Evolutionary conservation across 2,113 vertebrate species (phyloP), one percentile per base, ranked within the genome.

Genomic region (Cyanoramphus novaezelandiae): DNA sequence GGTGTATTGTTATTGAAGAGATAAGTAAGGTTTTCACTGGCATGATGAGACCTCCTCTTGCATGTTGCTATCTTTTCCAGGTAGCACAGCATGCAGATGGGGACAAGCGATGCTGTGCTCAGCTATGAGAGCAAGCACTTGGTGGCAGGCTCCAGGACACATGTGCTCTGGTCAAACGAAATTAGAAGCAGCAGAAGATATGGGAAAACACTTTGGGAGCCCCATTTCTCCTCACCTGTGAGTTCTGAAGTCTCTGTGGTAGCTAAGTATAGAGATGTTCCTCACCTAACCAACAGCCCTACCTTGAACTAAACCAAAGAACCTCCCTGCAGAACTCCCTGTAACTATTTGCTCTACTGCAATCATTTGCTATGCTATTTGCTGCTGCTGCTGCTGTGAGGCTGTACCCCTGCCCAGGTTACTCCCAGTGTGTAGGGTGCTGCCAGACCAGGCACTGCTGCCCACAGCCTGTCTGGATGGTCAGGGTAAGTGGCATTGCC

Each of bases 321-420:
- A 37, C 31, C 14, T 41, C 79, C 41, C n/a, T 1, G 4, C 31
- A 1, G 0, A 5, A 8, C 24, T 52, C 55, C 2, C 2, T 1
- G 20, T 69, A 37, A 0, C 39, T 35, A 7, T 46, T 33, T 27
- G 17, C 82, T 62, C 44, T 14, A 24, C 44, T 31, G 7, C 19
- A 21, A 41, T 14, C 35, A 35, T 10, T 59, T 59, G 33, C 57
- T 59, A 15, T 59, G 57, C 20, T 59, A 59, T 59, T 49, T 53
- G 49, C 25, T 29, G 35, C 35, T 43, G 35, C 35, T 43, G 28
- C 23, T 33, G n/a, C 35, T 9, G 27, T 13, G 25, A 33, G 29
- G 67, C 68, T 2, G 5, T 15, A 6, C 21, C 44, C 21, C 18
- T 41, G 29, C 60, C 49, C 7, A 1, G 9, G 52, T 16, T 5